These are phyloP conservation scores for Bradypodion pumilum DNA, from an alignment of 2,797 vertebrate genomes.

Conservation along the genomic window DNA sequence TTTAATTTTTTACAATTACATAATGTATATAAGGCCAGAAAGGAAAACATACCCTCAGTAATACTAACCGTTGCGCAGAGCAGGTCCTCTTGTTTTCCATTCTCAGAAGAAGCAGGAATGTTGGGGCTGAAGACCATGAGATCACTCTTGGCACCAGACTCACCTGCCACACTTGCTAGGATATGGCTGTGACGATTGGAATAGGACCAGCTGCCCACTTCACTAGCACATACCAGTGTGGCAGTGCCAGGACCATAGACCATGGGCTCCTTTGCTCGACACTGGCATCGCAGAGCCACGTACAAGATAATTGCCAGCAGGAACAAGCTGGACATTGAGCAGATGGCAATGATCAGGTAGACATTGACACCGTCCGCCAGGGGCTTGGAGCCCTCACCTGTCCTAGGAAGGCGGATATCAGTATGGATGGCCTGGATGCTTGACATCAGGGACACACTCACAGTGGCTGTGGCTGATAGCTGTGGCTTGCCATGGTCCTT, in stretches of 20 bases:
- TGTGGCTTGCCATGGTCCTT: conserved; percentile 76
- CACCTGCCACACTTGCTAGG: conserved; percentile 62
- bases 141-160: conserved; percentile 57
- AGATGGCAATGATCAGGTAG: conserved; percentile 66
- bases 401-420: conserved; percentile 2
- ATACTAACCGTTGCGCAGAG: conserved; percentile 33
- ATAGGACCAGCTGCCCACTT: conserved; percentile 68
- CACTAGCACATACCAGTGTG: conserved; percentile 61
- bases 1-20: neutral
- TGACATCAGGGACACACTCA: conserved; percentile 71
- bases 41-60: neutral
- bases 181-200: conserved; percentile 63
- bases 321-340: conserved; percentile 63
- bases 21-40: neutral
- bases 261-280: neutral
- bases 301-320: conserved; percentile 63
- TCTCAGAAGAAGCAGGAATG: conserved; percentile 35
- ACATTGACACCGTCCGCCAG: conserved; percentile 38
- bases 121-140: conserved; percentile 67
- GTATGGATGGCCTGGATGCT: conserved; percentile 44
- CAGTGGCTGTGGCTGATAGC: conserved; percentile 67
- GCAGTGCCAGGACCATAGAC: conserved; percentile 20
- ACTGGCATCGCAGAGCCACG: conserved; percentile 33
- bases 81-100: neutral
- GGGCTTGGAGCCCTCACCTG: neutral